Evolutionary conservation across 2,797 vertebrate species (phyloP).

Genomic region (Falco novaeseelandiae): DNA sequence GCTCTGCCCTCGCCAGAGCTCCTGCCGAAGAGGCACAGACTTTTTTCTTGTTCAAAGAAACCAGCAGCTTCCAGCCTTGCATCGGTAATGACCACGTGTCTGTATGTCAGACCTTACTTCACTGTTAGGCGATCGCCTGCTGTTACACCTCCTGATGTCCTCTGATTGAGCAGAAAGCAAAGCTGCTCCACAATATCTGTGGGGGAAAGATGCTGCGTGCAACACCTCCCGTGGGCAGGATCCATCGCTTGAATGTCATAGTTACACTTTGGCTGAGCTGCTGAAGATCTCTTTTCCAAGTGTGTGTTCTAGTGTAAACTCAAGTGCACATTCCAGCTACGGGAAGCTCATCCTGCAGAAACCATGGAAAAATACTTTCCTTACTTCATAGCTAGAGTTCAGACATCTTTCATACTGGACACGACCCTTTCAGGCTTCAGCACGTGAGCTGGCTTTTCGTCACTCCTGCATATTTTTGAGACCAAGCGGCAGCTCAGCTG

Average conservation of each 20-base stretch:
- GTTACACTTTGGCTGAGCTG: not conserved
- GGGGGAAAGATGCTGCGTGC: not conserved
- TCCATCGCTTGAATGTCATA: not conserved
- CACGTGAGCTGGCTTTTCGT: not conserved
- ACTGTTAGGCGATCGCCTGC: not conserved
- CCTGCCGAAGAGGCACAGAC: not conserved
- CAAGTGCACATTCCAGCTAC: not conserved
- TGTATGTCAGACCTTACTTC: not conserved
- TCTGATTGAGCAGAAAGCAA: not conserved
- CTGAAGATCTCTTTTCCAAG: not conserved
- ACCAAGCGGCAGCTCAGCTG: not conserved
- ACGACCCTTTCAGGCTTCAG: not conserved
- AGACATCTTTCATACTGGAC: not conserved
- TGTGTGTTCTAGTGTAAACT: not conserved
- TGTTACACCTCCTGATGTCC: not conserved
- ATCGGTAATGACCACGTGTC: rapidly evolving
- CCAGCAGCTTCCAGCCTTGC: not conserved
- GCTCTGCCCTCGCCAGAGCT: not conserved
- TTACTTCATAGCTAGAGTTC: not conserved
- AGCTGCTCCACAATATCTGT: not conserved
- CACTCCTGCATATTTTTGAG: not conserved
- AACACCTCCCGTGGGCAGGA: not conserved
- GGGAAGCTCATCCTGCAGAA: not conserved
- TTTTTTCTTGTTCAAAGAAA: not conserved
- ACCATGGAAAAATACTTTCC: not conserved